phyloP scores from a whole-genome alignment of 2,888 invertebrate species.

The Elysia crispata region DNA sequence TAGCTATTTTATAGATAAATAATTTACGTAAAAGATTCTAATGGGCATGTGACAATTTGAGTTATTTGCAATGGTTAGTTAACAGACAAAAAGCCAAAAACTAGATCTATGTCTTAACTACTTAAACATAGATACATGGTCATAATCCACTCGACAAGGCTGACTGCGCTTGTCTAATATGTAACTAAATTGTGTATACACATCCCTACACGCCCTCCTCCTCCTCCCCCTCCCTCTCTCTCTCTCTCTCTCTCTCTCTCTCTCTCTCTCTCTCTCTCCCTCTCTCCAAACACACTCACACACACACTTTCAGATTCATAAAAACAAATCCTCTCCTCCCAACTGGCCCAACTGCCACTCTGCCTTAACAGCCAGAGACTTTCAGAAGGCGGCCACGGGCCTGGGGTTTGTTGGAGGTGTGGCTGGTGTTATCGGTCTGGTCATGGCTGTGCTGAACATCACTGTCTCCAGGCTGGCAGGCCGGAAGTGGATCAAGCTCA shows the following conservation, averaged over 20 bases:
- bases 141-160: too few relatives aligned
- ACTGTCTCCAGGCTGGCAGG: background rate
- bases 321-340: background rate
- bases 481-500: background rate
- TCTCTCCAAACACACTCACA: background rate
- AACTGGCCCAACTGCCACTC: background rate
- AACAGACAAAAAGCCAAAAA: too few relatives aligned
- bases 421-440: background rate
- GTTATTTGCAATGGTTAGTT: too few relatives aligned
- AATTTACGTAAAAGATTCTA: too few relatives aligned
- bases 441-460: conserved; percentile 14
- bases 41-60: too few relatives aligned
- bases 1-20: too few relatives aligned
- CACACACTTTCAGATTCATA: background rate
- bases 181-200: too few relatives aligned
- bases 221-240: background rate
- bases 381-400: conserved; percentile 24
- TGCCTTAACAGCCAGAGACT: conserved; percentile 23
- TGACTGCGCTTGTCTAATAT: too few relatives aligned
- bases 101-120: too few relatives aligned
- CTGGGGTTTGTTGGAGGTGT: conserved; percentile 29
- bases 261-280: conserved; percentile 13
- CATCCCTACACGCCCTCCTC: too few relatives aligned
- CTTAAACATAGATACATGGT: too few relatives aligned
- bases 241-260: background rate